Percentiles rank a stretch among this genome's conserved stretches.
Evolutionary conservation across 2,888 invertebrate species (phyloP).

Genomic region (Abrostola tripartita): DNA sequence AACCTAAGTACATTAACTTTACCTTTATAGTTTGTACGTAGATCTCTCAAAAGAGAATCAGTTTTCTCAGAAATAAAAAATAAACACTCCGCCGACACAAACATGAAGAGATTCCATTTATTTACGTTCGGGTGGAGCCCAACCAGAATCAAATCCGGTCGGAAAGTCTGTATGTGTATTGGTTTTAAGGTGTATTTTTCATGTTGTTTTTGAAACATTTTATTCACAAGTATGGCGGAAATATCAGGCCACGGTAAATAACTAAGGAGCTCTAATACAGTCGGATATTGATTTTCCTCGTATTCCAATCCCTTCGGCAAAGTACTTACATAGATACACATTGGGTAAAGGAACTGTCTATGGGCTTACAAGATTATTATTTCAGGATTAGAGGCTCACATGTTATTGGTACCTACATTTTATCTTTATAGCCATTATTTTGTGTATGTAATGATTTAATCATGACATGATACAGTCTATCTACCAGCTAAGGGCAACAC

Average conservation of each 20-base stretch:
- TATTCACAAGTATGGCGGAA: constrained; percentile 13
- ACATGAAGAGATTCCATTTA: constrained; percentile 23
- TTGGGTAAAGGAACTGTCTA: constrained; percentile 40
- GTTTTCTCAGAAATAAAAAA: constrained; percentile 22
- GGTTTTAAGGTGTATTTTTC: constrained; percentile 9
- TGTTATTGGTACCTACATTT: constrained; percentile 7
- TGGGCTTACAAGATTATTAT: constrained; percentile 18
- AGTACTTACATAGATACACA: constrained; percentile 24
- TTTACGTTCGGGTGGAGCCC: constrained; percentile 11
- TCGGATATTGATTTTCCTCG: constrained; percentile 49
- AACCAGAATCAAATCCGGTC: constrained; percentile 10
- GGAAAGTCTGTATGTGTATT: constrained; percentile 9
- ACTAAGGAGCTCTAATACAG: constrained; percentile 40
- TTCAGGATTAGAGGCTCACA: constrained; percentile 31
- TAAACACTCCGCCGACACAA: constrained; percentile 5
- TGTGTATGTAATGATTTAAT: background rate
- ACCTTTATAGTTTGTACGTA: background rate
- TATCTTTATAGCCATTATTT: constrained; percentile 1
- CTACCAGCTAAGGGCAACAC: too few relatives aligned
- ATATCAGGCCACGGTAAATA: constrained; percentile 37
- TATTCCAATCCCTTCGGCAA: constrained; percentile 32
- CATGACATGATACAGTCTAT: background rate
- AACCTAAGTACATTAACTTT: too few relatives aligned
- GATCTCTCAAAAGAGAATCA: background rate
- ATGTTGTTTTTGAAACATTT: constrained; percentile 28